These are phyloP conservation scores for Hemitrygon akajei DNA, from an alignment of 2,797 vertebrate genomes.

Conservation along the genomic window DNA sequence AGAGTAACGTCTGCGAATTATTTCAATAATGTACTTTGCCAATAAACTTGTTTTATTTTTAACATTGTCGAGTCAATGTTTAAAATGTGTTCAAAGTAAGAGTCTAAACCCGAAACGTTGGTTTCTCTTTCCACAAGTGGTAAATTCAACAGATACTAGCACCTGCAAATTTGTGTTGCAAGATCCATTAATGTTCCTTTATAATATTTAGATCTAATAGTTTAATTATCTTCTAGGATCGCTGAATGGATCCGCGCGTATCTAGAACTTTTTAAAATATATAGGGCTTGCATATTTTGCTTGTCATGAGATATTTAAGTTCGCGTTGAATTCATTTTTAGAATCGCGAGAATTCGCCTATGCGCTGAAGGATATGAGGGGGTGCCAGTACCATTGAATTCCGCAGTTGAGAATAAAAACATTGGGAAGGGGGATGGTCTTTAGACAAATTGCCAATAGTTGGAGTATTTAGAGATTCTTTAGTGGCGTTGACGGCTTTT, in stretches of 20 bases:
- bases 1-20: not conserved
- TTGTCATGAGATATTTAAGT: not conserved
- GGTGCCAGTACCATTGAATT: too few relatives aligned
- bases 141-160: too few relatives aligned
- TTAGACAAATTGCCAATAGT: not conserved
- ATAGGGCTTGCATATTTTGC: too few relatives aligned
- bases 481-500: not conserved
- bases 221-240: not conserved
- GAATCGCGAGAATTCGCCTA: not conserved
- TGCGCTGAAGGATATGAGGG: too few relatives aligned
- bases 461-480: not conserved
- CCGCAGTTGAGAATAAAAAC: not conserved
- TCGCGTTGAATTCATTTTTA: not conserved
- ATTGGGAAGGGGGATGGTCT: not conserved
- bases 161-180: too few relatives aligned
- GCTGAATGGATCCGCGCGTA: not conserved
- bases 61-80: not conserved
- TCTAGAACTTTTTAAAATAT: not conserved
- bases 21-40: constrained; percentile 6
- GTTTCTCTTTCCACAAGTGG: too few relatives aligned
- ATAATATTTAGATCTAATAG: not conserved
- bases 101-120: too few relatives aligned
- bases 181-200: not conserved
- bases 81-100: not conserved
- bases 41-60: not conserved